phyloP scores from a whole-genome alignment of 2,888 invertebrate genomes.

The Dryadula phaetusa region DNA sequence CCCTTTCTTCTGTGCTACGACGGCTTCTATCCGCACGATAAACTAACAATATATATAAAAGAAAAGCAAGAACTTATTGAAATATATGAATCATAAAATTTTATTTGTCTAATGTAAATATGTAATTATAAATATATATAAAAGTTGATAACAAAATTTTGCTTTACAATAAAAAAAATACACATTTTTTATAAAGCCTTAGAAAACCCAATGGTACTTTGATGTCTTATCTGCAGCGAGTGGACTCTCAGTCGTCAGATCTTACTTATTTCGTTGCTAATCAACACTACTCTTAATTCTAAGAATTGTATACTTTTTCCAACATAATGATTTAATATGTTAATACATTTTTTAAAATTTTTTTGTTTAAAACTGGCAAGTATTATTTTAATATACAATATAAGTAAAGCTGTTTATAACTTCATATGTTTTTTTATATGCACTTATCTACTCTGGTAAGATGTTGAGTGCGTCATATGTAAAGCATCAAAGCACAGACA shows the following conservation, averaged over 20 bases:
- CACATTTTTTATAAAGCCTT: slow-evolving; percentile 2
- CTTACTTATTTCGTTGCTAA: slow-evolving; percentile 31
- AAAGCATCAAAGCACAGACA: no score
- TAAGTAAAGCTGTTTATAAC: no score
- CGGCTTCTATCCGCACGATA: no score
- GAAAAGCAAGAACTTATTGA: no score
- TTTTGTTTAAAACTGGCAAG: neutral
- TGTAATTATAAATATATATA: no score
- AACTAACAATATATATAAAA: no score
- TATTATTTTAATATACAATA: neutral
- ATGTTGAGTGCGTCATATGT: no score
- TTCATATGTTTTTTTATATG: no score
- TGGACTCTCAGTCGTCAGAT: slow-evolving; percentile 26
- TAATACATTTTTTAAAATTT: neutral
- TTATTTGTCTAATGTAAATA: no score
- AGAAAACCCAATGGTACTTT: slow-evolving; percentile 15
- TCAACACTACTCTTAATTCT: slow-evolving; percentile 16
- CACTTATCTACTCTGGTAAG: no score
- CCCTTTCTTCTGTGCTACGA: no score
- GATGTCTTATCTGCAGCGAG: slow-evolving; percentile 31
- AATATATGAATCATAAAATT: no score
- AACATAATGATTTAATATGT: neutral
- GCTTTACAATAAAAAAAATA: neutral
- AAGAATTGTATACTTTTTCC: slow-evolving; percentile 4
- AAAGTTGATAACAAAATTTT: neutral